Base-by-base conservation (phyloP, 2,888 invertebrate species). In the Archips crataeganus region DNA sequence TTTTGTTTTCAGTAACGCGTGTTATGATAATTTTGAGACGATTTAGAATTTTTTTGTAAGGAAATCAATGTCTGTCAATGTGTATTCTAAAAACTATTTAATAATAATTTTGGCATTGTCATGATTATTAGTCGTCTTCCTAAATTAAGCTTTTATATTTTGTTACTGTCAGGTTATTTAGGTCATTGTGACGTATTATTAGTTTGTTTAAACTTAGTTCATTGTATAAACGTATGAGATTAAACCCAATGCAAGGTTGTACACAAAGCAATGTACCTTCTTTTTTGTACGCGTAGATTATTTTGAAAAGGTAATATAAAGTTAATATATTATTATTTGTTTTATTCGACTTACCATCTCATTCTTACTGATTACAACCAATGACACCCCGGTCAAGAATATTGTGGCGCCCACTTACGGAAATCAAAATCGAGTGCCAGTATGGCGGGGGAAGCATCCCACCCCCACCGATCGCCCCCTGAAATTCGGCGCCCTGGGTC, bases 241-340 rank as follows among this genome's bases (percentile, higher is more conserved):
- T 86, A 85, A 85, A 80, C 79, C 82, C 83, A 84, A 87, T 85
- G 81, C 84, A 87, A 85, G 81, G 82, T 83, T 85, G 78, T 85
- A 87, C 85, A 87, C 84, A 87, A 87, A 89, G 83, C 85, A 82
- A 87, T 87, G 85, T 89, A 90, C 86, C 87, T 89, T 84, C 81
- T 87, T 87, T 73, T 72, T 87, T 90, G 82, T 90, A 89, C 84
- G 82, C 82, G 80, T 90, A 89, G 84, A 82, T 83, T 80, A 85
- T 75, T 83, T 86, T 84, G 79, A 79, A 80, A 82, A 85, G 85
- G 80, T 85, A 88, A 90, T 88, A 88, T 74, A 87, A 87, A 84
- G 81, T 63, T 84, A 84, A 84, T 85, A 86, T 86, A 85, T 83
- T 79, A 78, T 63, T 66, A 32, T 36, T 60, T 42, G 78, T 79